Evolutionary conservation across 2,797 vertebrate species (phyloP).

Genomic region (Enteromius mattozi): DNA sequence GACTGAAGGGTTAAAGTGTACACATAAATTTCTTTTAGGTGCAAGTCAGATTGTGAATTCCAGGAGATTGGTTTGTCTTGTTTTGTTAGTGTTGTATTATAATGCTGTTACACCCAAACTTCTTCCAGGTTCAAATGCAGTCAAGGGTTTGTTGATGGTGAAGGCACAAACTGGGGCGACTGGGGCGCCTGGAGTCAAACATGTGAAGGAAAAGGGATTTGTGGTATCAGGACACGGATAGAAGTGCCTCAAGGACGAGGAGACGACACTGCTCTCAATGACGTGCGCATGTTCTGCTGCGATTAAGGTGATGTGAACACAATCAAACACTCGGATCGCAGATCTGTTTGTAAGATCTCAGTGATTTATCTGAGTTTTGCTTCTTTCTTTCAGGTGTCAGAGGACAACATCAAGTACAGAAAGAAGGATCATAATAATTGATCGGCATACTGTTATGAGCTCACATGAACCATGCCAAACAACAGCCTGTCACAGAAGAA

Average conservation of each 20-base stretch:
- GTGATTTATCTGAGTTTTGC: neutral
- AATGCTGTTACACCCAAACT: neutral
- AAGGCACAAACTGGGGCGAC: rapidly evolving
- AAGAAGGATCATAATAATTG: neutral
- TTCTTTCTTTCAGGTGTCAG: neutral
- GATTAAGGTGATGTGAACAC: neutral
- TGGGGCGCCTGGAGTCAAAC: neutral
- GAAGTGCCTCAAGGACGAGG: rapidly evolving
- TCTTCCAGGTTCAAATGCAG: neutral
- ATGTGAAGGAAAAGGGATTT: neutral
- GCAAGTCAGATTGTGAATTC: no score
- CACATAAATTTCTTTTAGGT: no score
- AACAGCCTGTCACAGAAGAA: no score
- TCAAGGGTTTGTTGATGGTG: rapidly evolving
- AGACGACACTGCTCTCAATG: neutral
- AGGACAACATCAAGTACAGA: neutral
- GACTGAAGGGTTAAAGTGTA: no score
- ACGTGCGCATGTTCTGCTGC: neutral
- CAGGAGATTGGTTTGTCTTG: no score
- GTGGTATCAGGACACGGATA: neutral
- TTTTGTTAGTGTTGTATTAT: neutral
- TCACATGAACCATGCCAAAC: neutral
- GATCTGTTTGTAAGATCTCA: neutral
- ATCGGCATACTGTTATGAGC: neutral
- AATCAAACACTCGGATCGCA: neutral